Evolutionary conservation across 2,113 vertebrate species (phyloP).

Genomic region (Dicerorhinus sumatrensis): DNA sequence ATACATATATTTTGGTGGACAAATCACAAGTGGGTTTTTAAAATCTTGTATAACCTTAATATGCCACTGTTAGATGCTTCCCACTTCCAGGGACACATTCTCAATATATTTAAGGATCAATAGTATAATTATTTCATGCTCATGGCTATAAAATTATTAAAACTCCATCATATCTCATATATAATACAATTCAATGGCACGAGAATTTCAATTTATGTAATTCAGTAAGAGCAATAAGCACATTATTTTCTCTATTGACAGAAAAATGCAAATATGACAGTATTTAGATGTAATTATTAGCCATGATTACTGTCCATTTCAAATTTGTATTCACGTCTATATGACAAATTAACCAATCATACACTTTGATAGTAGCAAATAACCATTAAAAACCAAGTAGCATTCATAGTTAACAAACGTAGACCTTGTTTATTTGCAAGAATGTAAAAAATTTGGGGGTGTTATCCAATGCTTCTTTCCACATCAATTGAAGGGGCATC

Average conservation of each 20-base stretch:
- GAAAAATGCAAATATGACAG: not conserved
- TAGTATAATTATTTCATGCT: slow-evolving; percentile 31
- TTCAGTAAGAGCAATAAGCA: not conserved
- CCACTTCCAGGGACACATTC: not conserved
- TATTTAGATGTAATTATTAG: not conserved
- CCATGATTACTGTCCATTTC: not conserved
- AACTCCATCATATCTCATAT: not conserved
- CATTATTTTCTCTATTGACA: not conserved
- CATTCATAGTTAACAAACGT: not conserved
- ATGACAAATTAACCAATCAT: not conserved
- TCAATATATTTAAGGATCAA: not conserved
- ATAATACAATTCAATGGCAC: not conserved
- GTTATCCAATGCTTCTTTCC: not conserved
- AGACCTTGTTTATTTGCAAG: slow-evolving; percentile 23
- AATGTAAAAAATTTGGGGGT: not conserved
- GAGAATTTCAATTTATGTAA: not conserved
- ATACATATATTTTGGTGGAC: not conserved
- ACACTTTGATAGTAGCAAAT: not conserved
- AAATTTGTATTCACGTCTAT: not conserved
- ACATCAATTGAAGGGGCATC: not conserved
- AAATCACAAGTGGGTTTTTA: not conserved
- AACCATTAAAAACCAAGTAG: not conserved
- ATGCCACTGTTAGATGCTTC: not conserved
- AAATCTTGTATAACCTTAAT: not conserved
- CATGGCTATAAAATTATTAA: slow-evolving; percentile 4